Evolutionary conservation across 2,888 invertebrate species (phyloP), one percentile per base, ranked within the genome.

Genomic region (Panopea generosa): DNA sequence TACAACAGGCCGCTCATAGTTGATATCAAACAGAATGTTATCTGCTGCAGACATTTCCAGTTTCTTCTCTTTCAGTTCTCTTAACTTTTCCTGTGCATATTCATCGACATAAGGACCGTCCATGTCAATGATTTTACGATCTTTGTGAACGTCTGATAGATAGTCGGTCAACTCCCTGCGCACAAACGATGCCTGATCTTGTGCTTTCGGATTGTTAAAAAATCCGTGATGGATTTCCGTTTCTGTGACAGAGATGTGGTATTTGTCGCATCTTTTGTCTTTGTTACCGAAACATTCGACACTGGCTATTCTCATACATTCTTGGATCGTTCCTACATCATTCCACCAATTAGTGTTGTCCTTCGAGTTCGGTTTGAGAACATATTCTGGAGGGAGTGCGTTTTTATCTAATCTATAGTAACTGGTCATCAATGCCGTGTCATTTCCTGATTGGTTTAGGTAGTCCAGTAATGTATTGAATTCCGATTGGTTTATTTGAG

Each of bases 361-460:
- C 0, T 63, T 45, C 11, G 66, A 40, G 29, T 52, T 68, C n/a
- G 43, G 60, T 71, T 85, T 86, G 18, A 91, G 84, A 6, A 83
- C 77, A 74, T 89, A 91, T 29, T 86, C 72, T 18, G 85, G 75
- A 4, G 90, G 90, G 2, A 86, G 71, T 11, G 85, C 84, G 52
- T 91, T 91, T 3, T 83, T 72, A 69, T 91, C 91, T 6, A 84
- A 62, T 20, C 60, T 62, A 72, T 88, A 91, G 82, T 90, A 91
- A n/a, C 45, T 63, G 22, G 83, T 67, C 20, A 91, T 80, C 18
- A 90, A 52, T 2, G 61, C 60, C 7, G 83, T 78, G 45, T 85
- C 83, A 14, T 83, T 70, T 7, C 77, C 82, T 3, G 66, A 26
- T 9, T 63, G 59, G 29, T 73, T 62, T 47, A 90, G 73, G 6